Conservation (phyloP, 2,113 vertebrate genomes). For the Stegastes partitus region DNA sequence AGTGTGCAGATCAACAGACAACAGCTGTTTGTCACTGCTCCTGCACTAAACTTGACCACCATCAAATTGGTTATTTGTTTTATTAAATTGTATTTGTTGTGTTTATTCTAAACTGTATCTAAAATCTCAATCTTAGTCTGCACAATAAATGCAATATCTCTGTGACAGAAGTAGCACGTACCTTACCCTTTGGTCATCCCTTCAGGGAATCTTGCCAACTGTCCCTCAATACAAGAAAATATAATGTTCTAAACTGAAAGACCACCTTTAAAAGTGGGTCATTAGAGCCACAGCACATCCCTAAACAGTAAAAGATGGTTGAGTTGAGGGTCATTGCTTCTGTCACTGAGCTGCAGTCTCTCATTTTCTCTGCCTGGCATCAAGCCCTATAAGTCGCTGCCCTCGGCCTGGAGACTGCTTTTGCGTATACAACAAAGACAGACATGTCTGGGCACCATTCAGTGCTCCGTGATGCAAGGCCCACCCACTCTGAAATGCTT, state of each 20-base stretch:
- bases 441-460: constrained; percentile 55
- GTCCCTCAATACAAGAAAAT: constrained; percentile 34
- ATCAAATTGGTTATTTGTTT: too few relatives aligned
- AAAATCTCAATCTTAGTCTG: not conserved
- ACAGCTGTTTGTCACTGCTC: not conserved
- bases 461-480: constrained; percentile 40
- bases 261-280: constrained; percentile 49
- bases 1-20: not conserved
- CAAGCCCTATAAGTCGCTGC: constrained; percentile 56
- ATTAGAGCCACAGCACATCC: constrained; percentile 56
- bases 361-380: constrained; percentile 67
- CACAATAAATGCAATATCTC: too few relatives aligned
- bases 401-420: constrained; percentile 54
- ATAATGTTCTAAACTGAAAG: constrained; percentile 37
- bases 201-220: not conserved
- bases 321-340: constrained; percentile 69
- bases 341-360: constrained; percentile 69
- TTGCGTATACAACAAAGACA: constrained; percentile 56
- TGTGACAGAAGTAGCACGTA: not conserved
- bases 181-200: not conserved
- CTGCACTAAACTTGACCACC: too few relatives aligned
- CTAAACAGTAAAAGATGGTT: constrained; percentile 62
- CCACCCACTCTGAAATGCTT: constrained; percentile 52
- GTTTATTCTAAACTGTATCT: not conserved
- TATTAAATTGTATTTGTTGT: not conserved